phyloP scores from a whole-genome alignment of 2,797 vertebrate species.

The Manis crassicaudata region DNA sequence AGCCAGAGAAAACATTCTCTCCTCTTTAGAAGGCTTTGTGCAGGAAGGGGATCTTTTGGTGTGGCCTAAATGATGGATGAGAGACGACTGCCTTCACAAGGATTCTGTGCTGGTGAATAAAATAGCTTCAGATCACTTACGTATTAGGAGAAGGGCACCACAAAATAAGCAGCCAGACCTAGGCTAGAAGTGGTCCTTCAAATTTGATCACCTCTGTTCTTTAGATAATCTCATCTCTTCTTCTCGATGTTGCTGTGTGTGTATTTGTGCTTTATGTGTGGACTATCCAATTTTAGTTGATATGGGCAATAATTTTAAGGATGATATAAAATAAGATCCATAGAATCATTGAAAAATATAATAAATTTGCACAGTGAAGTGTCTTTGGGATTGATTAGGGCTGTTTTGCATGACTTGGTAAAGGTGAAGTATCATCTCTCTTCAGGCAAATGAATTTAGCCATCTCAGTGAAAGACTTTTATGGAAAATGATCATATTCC shows the following conservation, averaged over 20 bases:
- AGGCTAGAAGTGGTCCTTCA: conserved; percentile 67
- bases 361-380: conserved; percentile 78
- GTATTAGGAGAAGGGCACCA: neutral
- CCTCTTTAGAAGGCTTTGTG: neutral
- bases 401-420: conserved; percentile 79
- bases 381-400: conserved; percentile 83
- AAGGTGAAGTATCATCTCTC: conserved; percentile 60
- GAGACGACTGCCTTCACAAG: neutral
- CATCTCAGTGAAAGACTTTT: conserved; percentile 30
- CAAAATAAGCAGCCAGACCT: neutral
- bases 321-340: conserved; percentile 83
- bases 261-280: neutral
- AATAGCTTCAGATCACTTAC: neutral
- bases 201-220: conserved; percentile 75
- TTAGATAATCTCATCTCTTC: conserved; percentile 28
- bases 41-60: neutral
- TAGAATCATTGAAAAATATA: conserved; percentile 81
- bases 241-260: conserved; percentile 68
- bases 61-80: neutral
- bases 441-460: conserved; percentile 44
- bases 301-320: conserved; percentile 82
- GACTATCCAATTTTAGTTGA: conserved; percentile 80
- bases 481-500: conserved; percentile 42
- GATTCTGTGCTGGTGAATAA: conserved; percentile 1
- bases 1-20: neutral